phyloP scores from a whole-genome alignment of 2,888 invertebrate genomes.

The Apomyelois bistriatella region DNA sequence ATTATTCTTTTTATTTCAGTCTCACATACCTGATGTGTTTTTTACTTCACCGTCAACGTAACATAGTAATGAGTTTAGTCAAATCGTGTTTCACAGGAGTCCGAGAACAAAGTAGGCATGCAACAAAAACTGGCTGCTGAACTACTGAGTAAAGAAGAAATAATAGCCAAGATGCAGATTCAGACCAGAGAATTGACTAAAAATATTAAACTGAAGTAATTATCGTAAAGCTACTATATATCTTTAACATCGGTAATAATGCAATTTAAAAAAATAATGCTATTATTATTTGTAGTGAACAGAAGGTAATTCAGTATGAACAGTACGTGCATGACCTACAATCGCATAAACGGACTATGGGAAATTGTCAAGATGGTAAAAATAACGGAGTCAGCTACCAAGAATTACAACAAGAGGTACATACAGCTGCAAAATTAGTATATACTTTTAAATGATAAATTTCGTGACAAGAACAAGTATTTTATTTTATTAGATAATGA shows the following conservation, averaged over 20 bases:
- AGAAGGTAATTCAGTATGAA: slow-evolving; percentile 70
- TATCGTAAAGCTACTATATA: not conserved
- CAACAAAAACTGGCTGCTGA: slow-evolving; percentile 74
- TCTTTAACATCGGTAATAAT: not conserved
- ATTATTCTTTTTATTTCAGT: slow-evolving; percentile 52
- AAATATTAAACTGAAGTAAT: slow-evolving; percentile 66
- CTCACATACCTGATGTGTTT: slow-evolving; percentile 50
- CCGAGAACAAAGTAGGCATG: slow-evolving; percentile 65
- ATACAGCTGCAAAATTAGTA: not conserved
- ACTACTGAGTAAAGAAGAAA: slow-evolving; percentile 67
- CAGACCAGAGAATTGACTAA: slow-evolving; percentile 66
- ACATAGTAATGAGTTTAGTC: slow-evolving; percentile 15
- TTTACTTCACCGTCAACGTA: slow-evolving; percentile 40
- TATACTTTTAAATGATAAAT: not conserved
- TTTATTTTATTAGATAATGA: slow-evolving; percentile 51
- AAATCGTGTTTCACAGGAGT: slow-evolving; percentile 39
- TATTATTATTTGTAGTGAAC: slow-evolving; percentile 48
- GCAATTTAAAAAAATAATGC: not conserved
- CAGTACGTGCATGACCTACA: slow-evolving; percentile 61
- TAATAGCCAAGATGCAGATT: slow-evolving; percentile 62
- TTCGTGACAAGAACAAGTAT: not conserved
- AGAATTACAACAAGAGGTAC: slow-evolving; percentile 66
- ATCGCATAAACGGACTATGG: slow-evolving; percentile 46
- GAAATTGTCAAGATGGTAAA: slow-evolving; percentile 39
- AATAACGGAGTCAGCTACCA: slow-evolving; percentile 47